Base-by-base conservation (phyloP, 2,113 vertebrate genomes). In the Centropus unirufus region DNA sequence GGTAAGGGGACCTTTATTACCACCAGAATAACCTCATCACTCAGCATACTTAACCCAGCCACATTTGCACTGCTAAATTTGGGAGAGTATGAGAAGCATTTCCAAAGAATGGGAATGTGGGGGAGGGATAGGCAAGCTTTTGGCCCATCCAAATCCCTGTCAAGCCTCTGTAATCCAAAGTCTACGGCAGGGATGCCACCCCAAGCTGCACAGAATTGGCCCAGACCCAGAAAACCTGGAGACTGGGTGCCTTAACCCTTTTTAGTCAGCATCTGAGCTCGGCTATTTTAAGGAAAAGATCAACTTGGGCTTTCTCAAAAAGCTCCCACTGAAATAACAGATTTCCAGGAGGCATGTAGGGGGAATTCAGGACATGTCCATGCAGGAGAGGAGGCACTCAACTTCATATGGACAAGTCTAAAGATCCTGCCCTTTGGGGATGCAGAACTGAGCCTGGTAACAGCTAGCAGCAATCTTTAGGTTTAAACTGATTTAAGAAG, bases 1-100 rank as follows among this genome's bases (percentile, higher is more conserved):
- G 67, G 46, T 22, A 34, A 23, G 11, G 70, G 29, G 55, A 74
- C 75, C 30, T 85, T 76, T 66, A 62, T 77, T 79, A 83, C 27
- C 68, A 80, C 83, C 78, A 86, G 52, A 91, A 92, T 21, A 63
- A 40, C 82, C n/a, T 91, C 91, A 51, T 55, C 73, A 58, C 51
- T 86, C 86, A 88, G 76, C 80, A 80, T 57, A 36, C 73, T 93
- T 84, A 89, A 92, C 72, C 22, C 61, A 88, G 78, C 42, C 76
- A 87, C 89, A 70, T 73, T 68, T 64, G 42, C 74, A 91, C 78
- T 62, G 91, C 92, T 87, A 93, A 93, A 91, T 96, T 95, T 93
- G 91, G 84, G 93, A 88, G 91, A 91, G 89, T 84, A 93, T 89
- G 91, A 92, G 89, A 95, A 91, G 61, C 83, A 93, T 94, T 89